Evolutionary conservation across 2,888 invertebrate species (phyloP).

Genomic region (Apeira syringaria): DNA sequence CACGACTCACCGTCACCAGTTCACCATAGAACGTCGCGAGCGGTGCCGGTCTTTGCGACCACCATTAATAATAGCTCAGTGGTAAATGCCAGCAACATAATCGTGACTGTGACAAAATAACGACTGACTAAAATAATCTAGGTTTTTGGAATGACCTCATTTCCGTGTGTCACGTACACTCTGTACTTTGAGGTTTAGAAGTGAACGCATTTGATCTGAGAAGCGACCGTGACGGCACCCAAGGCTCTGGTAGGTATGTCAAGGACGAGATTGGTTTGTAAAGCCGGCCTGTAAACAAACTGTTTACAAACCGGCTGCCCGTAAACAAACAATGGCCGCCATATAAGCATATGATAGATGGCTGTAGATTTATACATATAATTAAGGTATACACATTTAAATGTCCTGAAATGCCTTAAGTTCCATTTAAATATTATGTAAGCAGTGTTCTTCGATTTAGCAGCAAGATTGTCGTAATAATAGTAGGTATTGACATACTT

Average conservation of each 20-base stretch:
- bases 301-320: conserved; percentile 11
- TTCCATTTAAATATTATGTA: too few relatives aligned
- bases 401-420: too few relatives aligned
- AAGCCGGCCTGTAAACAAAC: conserved; percentile 7
- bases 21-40: conserved; percentile 68
- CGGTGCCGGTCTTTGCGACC: conserved; percentile 45
- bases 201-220: conserved; percentile 17
- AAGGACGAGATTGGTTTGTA: conserved; percentile 19
- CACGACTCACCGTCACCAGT: conserved; percentile 58
- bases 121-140: conserved; percentile 19
- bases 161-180: conserved; percentile 12
- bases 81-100: conserved; percentile 2
- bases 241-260: conserved; percentile 25
- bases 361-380: too few relatives aligned
- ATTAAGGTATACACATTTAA: too few relatives aligned
- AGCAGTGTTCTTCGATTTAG: too few relatives aligned
- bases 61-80: conserved; percentile 13
- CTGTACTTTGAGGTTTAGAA: background rate
- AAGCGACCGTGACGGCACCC: conserved; percentile 18
- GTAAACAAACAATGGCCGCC: conserved; percentile 22
- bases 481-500: too few relatives aligned
- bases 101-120: conserved; percentile 14
- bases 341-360: too few relatives aligned
- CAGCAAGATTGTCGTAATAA: too few relatives aligned
- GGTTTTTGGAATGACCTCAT: conserved; percentile 16